Base-by-base conservation (phyloP, 2,888 invertebrate genomes). In the Iphiclides podalirius region DNA sequence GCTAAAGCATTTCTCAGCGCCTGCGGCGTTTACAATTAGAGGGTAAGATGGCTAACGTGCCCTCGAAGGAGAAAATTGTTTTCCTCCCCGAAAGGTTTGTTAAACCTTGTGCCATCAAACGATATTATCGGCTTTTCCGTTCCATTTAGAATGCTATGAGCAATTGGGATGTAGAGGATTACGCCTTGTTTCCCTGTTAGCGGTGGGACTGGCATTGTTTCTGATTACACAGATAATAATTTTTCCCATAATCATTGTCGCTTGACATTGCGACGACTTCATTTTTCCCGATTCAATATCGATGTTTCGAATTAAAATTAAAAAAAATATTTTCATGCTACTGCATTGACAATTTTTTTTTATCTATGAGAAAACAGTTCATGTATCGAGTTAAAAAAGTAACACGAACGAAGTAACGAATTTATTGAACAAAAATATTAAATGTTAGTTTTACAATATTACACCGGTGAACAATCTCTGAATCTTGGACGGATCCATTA, bases 1-100 rank as follows among this genome's bases (percentile, higher is more conserved):
- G 52, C 54, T 54, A 59, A 55, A 62, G 64, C 66, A 64, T 72
- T 72, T 66, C 58, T 51, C 53, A 58, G 57, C 56, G 65, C 73
- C 66, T 55, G 53, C 59, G 67, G 66, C 70, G 65, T 65, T 75
- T 72, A 63, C 72, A 76, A 79, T 78, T 75, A 80, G 68, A 70
- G 66, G 61, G 66, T 59, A 70, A 57, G 67, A 69, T 70, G 66
- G 66, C 66, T 63, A 55, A 70, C 64, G 59, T 60, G 62, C 60
- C 64, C 57, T 54, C 59, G 47, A 67, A 67, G 63, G 67, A 65
- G 72, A 66, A 76, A 76, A 75, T 72, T 73, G 72, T 72, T 77
- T 72, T 66, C 61, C 67, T 66, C 64, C 63, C 59, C 59, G 60
- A 69, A 73, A 75, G 75, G 72, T 72, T 72, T 66, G 63, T n/a